Conservation (phyloP, 30 jellyfish, hydroid and myxozoan species). For the Pelagia noctiluca region DNA sequence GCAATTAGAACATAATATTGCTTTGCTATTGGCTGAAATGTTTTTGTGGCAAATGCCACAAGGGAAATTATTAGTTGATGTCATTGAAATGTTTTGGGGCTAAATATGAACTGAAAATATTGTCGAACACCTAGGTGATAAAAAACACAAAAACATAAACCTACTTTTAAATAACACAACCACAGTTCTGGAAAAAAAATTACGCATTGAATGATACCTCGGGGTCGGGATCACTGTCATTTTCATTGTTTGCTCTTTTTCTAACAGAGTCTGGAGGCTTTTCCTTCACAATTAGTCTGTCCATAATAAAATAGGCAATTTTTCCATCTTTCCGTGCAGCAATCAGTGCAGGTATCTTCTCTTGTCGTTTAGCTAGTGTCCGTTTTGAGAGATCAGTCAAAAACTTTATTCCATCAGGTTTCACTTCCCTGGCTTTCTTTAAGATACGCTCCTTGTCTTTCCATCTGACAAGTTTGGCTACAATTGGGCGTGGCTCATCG, state of each 20-base stretch:
- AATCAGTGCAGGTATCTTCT: slow-evolving; percentile 26
- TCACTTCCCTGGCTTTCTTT: slow-evolving; percentile 27
- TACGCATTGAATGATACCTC: too few species aligned
- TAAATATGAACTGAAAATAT: too few species aligned
- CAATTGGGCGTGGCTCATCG: neutral
- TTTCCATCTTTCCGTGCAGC: slow-evolving; percentile 41
- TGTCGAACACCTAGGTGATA: too few species aligned
- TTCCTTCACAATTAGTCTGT: neutral
- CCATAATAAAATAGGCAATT: slow-evolving; percentile 18
- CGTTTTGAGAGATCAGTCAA: slow-evolving; percentile 13
- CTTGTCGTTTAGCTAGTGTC: slow-evolving; percentile 19
- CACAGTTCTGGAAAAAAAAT: too few species aligned
- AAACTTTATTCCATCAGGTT: slow-evolving; percentile 29
- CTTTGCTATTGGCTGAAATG: neutral
- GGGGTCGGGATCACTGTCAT: too few species aligned
- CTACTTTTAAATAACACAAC: too few species aligned
- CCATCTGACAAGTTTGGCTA: neutral
- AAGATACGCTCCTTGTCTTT: slow-evolving; percentile 13
- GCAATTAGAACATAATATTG: neutral
- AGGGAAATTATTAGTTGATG: neutral
- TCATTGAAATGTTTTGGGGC: too few species aligned
- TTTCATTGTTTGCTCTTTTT: too few species aligned
- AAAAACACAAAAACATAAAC: too few species aligned
- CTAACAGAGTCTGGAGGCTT: neutral
- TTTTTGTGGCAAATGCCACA: neutral